phyloP scores from a whole-genome alignment of 2,797 vertebrate genomes.

The Fistularia tabacaria region DNA sequence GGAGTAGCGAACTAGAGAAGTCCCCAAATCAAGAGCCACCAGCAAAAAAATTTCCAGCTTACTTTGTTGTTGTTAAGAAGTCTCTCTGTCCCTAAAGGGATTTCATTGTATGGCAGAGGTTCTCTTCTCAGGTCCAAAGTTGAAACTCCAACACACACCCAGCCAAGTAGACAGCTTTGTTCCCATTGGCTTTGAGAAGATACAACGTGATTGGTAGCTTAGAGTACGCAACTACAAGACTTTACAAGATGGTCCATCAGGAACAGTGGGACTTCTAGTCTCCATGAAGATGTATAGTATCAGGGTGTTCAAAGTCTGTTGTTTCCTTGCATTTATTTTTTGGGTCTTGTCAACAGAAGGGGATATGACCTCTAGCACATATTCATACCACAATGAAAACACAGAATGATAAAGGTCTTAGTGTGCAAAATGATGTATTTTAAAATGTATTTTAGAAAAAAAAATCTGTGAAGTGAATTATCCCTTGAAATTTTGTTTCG shows the following conservation, averaged over 20 bases:
- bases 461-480: too few relatives aligned
- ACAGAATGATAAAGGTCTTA: too few relatives aligned
- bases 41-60: constrained; percentile 34
- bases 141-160: constrained; percentile 77
- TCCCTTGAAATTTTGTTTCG: too few relatives aligned
- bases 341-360: constrained; percentile 44
- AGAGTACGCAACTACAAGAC: constrained; percentile 26
- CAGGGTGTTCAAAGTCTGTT: constrained; percentile 53
- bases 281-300: constrained; percentile 26
- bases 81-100: constrained; percentile 30
- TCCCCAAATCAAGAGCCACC: constrained; percentile 10
- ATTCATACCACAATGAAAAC: constrained; percentile 10
- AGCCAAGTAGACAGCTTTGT: constrained; percentile 29
- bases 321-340: constrained; percentile 28
- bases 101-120: constrained; percentile 52
- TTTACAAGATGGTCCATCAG: constrained; percentile 15
- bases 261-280: constrained; percentile 30
- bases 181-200: constrained; percentile 57
- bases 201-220: constrained; percentile 46
- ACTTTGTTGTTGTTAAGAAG: constrained; percentile 12
- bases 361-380: constrained; percentile 49
- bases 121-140: constrained; percentile 71
- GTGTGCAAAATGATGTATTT: too few relatives aligned
- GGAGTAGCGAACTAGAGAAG: constrained; percentile 14
- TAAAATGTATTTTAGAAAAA: too few relatives aligned